Evolutionary conservation across 2,888 invertebrate species (phyloP), one percentile per base, ranked within the genome.

Genomic region (Calameuta filiformis): DNA sequence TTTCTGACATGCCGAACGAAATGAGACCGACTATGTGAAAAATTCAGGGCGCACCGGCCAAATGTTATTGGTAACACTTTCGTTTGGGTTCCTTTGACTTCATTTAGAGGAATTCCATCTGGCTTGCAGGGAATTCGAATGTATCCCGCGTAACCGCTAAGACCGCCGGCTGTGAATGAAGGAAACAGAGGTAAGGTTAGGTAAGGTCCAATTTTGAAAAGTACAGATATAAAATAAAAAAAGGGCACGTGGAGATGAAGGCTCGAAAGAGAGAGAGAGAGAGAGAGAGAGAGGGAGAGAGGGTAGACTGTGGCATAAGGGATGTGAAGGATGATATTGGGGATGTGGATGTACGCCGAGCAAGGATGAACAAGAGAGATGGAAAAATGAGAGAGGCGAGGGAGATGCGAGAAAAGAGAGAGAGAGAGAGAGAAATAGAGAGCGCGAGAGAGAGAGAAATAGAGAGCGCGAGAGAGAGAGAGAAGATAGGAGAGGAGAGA

Each of bases 401-500:
- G 37, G 77, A 73, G n/a, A 74, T 69, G 77, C 77, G 76, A 79
- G 76, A 31, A 69, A 11, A 75, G 56, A 75, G 69, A 35, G 35
- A 35, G 35, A 11, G 35, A 35, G 35, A 35, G 35, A 3, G 35
- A 35, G 35, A 35, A 11, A 35, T 33, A 33, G 33, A 33, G 33
- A 33, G 33, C 33, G 33, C 33, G 35, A 35, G 35, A 35, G 35
- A 35, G 35, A 35, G 11, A 35, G 35, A 35, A 11, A 11, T 31
- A 31, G 31, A 31, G 31, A 31, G 31, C 31, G 31, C 31, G 35
- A 35, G 35, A 35, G 35, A 35, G 35, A 35, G 35, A 35, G 11
- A 35, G n/a, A 75, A 40, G 30, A 33, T 68, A 76, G 73, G 82
- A 84, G 83, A 85, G 85, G 85, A 86, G 86, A 86, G 87, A 87